phyloP scores from a whole-genome alignment of 2,113 vertebrate species.

The Morone saxatilis region DNA sequence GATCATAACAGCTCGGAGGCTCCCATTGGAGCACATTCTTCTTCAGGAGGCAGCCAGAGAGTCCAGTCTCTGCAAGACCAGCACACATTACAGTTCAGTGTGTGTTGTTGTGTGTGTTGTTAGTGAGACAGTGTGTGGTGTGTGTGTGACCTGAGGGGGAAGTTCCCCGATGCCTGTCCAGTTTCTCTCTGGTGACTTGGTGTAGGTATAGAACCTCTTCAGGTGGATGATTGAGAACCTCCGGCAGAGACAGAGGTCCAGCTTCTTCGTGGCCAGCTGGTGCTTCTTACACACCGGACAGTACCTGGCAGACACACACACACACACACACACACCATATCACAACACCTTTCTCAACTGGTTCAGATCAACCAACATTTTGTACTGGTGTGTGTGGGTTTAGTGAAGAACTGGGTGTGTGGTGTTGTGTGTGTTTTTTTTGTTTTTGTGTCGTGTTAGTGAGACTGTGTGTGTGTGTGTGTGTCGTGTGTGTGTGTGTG shows the following conservation, averaged over 20 bases:
- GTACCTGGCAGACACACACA: constrained; percentile 81
- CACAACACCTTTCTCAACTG: no score
- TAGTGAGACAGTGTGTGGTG: not conserved
- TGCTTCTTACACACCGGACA: constrained; percentile 91
- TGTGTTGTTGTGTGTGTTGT: not conserved
- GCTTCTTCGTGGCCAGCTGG: constrained; percentile 92
- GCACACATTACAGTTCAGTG: not conserved
- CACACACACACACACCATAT: no score
- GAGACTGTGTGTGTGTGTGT: no score
- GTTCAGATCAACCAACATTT: no score
- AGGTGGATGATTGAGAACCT: constrained; percentile 92
- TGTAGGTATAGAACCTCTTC: constrained; percentile 92
- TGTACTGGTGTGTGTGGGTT: no score
- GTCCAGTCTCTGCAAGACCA: constrained; percentile 84
- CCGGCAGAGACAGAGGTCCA: constrained; percentile 91
- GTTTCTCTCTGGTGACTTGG: constrained; percentile 90
- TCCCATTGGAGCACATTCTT: constrained; percentile 80
- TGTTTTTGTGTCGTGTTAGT: no score
- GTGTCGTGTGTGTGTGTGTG: no score
- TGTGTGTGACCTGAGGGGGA: constrained; percentile 86
- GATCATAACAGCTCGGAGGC: constrained; percentile 87
- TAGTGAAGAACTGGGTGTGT: no score
- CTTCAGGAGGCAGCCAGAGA: constrained; percentile 88
- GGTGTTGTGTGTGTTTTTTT: no score
- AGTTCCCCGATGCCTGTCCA: constrained; percentile 91